Conservation (phyloP, 2,797 vertebrate species). For the Acanthopagrus latus region DNA sequence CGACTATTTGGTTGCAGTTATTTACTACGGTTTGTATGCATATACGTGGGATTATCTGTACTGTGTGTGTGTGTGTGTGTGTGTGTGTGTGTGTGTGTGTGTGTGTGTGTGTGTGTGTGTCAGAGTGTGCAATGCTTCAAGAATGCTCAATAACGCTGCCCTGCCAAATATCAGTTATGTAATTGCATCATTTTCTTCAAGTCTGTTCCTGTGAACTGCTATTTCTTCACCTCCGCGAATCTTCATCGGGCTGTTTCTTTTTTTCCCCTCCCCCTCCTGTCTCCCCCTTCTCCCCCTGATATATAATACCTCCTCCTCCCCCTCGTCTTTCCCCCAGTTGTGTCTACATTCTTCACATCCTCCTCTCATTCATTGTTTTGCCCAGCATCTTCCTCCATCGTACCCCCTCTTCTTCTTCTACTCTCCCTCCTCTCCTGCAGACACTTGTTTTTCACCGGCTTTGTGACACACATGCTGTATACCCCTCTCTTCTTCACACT, state of each 20-base stretch:
- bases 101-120: slow-evolving; percentile 29
- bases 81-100: slow-evolving; percentile 24
- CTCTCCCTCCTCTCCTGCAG: slow-evolving; percentile 21
- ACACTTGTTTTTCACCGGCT: slow-evolving; percentile 50
- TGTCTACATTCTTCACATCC: slow-evolving; percentile 31
- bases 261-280: background rate
- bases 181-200: slow-evolving; percentile 74
- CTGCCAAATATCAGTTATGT: slow-evolving; percentile 79
- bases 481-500: slow-evolving; percentile 41
- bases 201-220: slow-evolving; percentile 79
- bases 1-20: slow-evolving; percentile 35
- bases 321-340: slow-evolving; percentile 7
- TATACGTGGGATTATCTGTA: slow-evolving; percentile 35
- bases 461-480: slow-evolving; percentile 37
- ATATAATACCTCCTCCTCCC: slow-evolving; percentile 24
- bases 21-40: slow-evolving; percentile 47
- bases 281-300: slow-evolving; percentile 24
- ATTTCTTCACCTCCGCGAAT: slow-evolving; percentile 66
- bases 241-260: slow-evolving; percentile 38
- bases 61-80: slow-evolving; percentile 15
- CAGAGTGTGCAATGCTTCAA: slow-evolving; percentile 51
- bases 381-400: slow-evolving; percentile 17
- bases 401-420: background rate
- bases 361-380: slow-evolving; percentile 38
- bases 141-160: slow-evolving; percentile 62